Evolutionary conservation across 37 sponge, comb jelly and placozoan genomes (phyloP), one percentile per base, ranked within the genome.

Genomic region (Halichondria panicea): DNA sequence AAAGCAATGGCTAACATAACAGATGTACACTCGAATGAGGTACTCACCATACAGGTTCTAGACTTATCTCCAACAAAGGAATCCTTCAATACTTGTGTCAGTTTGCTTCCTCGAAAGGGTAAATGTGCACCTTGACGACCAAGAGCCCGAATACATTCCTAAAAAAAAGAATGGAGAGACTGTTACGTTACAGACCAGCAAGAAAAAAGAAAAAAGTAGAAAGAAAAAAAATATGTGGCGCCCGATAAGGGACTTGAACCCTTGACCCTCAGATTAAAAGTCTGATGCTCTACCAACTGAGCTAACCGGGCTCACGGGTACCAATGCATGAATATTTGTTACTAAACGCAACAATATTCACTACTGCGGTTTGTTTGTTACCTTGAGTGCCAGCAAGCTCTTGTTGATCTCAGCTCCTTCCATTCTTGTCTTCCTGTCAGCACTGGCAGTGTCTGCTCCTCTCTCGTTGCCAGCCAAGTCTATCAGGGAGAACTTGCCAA

Each of bases 371-470:
- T 35, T 42, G 1, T 27, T 1, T 53, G 63, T 0, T 15, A 90
- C 95, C 72, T 98, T 98, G 27, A 98, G 86, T 38, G 99, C 99
- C 32, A 98, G 74, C 22, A 98, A 72, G 40, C 96, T 95, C 63
- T 85, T 95, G 82, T 98, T 98, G 58, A 98, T 98, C 57, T 98
- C 96, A 30, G 99, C 99, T 21, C 99, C 99, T 73, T 98, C 99
- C 89, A 95, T 85, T 66, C 99, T 74, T 3, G 99, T 98, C 59
- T 90, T 88, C 62, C 99, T 46, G 63, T 95, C 92, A 46, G 96
- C 79, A 54, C 76, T 93, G 12, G 89, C 76, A 27, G 99, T 98
- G 68, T 98, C 99, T 39, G 95, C 99, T 2, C 99, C 99, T 63
- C 99, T 75, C 76, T 98, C 99, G 62, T 98, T 98, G 5, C 97